These are phyloP conservation scores for Corythornis vintsioides DNA, from an alignment of 2,113 vertebrate genomes.

Conservation along the genomic window DNA sequence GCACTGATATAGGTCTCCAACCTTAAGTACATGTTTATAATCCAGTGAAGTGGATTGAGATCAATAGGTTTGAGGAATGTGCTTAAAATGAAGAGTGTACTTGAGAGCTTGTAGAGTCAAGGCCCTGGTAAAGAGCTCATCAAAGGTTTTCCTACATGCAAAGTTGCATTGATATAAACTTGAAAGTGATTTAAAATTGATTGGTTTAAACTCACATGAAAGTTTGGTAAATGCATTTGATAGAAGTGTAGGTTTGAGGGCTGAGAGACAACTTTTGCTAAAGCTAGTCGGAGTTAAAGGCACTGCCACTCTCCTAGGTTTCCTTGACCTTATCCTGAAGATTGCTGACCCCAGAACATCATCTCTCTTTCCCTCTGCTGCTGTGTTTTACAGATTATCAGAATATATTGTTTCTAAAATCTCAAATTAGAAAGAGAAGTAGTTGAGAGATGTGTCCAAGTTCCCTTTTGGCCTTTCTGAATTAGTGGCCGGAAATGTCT, in stretches of 20 bases:
- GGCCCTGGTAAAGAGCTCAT: slow-evolving; percentile 38
- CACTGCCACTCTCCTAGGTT: neutral
- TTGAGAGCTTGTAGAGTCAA: slow-evolving; percentile 51
- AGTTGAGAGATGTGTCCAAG: neutral
- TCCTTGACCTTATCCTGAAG: neutral
- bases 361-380: neutral
- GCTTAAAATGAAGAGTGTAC: slow-evolving; percentile 56
- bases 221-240: slow-evolving; percentile 27
- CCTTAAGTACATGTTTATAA: slow-evolving; percentile 62
- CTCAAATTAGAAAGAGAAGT: neutral
- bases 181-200: slow-evolving; percentile 41
- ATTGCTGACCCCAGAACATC: neutral
- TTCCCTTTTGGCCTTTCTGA: neutral
- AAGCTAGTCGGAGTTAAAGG: neutral
- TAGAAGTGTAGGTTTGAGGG: neutral
- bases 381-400: neutral
- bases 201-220: slow-evolving; percentile 28
- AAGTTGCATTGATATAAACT: slow-evolving; percentile 42
- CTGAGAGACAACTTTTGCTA: neutral
- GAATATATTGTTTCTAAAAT: neutral
- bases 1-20: slow-evolving; percentile 23
- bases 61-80: slow-evolving; percentile 61
- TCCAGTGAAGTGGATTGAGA: slow-evolving; percentile 55
- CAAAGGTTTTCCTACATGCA: slow-evolving; percentile 51
- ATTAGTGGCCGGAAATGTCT: neutral